Evolutionary conservation across 2,888 invertebrate species (phyloP).

Genomic region (Aspidiotus rigidus): DNA sequence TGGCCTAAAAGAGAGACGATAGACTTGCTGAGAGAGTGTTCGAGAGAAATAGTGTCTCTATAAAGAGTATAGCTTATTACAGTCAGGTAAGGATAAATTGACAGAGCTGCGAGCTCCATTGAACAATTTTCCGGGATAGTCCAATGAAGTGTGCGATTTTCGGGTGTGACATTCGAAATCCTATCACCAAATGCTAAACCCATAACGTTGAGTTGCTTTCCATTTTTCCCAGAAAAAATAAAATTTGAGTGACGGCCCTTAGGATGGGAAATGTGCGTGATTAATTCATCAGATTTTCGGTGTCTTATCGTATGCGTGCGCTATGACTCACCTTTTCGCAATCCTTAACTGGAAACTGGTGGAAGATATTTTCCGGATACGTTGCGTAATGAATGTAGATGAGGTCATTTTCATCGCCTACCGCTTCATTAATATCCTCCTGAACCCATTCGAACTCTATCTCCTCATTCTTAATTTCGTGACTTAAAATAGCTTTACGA

Average conservation of each 20-base stretch:
- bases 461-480: background rate
- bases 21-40: too few species aligned
- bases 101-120: slow-evolving; percentile 55
- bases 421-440: slow-evolving; percentile 49
- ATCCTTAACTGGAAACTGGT: too few species aligned
- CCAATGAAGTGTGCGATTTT: slow-evolving; percentile 48
- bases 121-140: slow-evolving; percentile 51
- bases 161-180: slow-evolving; percentile 48
- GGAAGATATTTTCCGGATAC: too few species aligned
- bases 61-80: slow-evolving; percentile 49
- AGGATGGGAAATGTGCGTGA: too few species aligned
- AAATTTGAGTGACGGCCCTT: slow-evolving; percentile 39
- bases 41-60: too few species aligned
- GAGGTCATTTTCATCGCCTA: too few species aligned
- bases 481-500: background rate
- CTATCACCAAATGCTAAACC: slow-evolving; percentile 44
- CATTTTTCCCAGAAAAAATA: slow-evolving; percentile 48
- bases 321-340: too few species aligned
- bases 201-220: slow-evolving; percentile 44
- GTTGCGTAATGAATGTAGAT: too few species aligned
- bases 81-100: slow-evolving; percentile 58
- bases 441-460: slow-evolving; percentile 56
- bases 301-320: too few species aligned
- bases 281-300: too few species aligned
- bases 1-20: too few species aligned